Percentiles rank a stretch among this genome's conserved stretches.
Conservation (phyloP, 2,797 vertebrate genomes). For the Sciurus vulgaris region DNA sequence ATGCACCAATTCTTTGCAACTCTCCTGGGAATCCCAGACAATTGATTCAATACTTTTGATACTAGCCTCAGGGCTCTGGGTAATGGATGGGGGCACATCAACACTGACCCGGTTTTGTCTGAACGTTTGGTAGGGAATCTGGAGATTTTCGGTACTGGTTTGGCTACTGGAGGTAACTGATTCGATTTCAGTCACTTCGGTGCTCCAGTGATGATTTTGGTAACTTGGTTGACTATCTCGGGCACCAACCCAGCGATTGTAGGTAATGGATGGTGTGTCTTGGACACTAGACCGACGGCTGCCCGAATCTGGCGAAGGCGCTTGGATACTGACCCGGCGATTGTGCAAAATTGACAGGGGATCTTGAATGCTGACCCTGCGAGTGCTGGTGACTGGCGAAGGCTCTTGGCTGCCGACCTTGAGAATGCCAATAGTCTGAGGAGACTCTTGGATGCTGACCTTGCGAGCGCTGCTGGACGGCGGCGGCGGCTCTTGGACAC, state of each 20-base stretch:
- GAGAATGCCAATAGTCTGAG: accelerated
- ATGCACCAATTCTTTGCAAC: accelerated
- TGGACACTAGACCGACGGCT: neutral
- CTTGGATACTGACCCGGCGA: neutral
- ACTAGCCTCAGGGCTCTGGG: neutral
- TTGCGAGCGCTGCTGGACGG: accelerated
- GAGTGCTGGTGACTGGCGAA: accelerated
- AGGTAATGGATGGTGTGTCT: accelerated
- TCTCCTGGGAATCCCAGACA: neutral
- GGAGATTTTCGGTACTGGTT: accelerated
- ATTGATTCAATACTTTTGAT: neutral
- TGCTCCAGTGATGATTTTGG: accelerated
- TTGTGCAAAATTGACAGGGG: accelerated
- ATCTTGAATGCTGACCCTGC: neutral
- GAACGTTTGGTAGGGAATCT: accelerated
- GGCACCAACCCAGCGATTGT: neutral
- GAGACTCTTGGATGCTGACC: neutral
- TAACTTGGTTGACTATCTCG: accelerated
- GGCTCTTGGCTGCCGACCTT: too few species aligned
- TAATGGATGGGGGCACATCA: neutral
- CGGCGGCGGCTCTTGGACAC: neutral
- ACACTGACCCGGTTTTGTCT: neutral
- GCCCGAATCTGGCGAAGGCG: accelerated
- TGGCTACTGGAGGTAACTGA: accelerated
- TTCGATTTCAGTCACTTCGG: neutral